phyloP scores from a whole-genome alignment of 2,797 vertebrate species.

The Pterois miles region DNA sequence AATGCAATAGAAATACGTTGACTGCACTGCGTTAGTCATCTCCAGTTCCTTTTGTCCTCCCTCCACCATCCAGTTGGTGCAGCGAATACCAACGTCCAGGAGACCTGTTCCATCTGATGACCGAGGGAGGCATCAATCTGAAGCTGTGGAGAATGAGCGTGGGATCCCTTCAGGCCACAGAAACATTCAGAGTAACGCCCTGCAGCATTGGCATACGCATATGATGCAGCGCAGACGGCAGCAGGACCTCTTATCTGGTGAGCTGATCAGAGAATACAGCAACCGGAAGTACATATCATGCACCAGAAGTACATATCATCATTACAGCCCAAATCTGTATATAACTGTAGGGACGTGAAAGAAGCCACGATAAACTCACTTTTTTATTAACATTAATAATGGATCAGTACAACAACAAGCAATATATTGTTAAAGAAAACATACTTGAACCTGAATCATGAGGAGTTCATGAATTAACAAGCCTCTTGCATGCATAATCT shows the following conservation, averaged over 20 bases:
- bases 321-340: neutral
- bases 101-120: slow-evolving; percentile 23
- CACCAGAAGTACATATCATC: neutral
- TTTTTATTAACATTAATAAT: neutral
- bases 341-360: neutral
- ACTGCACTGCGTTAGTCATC: neutral
- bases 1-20: neutral
- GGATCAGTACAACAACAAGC: neutral
- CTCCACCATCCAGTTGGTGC: slow-evolving; percentile 77
- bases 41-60: neutral
- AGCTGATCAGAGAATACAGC: slow-evolving; percentile 28
- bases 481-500: neutral
- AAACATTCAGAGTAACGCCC: slow-evolving; percentile 80
- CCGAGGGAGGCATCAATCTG: slow-evolving; percentile 11
- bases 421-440: neutral
- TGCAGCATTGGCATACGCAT: slow-evolving; percentile 87
- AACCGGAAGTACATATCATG: neutral
- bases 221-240: slow-evolving; percentile 83
- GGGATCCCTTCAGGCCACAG: slow-evolving; percentile 33
- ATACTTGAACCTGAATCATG: neutral
- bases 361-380: neutral
- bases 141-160: neutral
- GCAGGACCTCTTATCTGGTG: slow-evolving; percentile 86
- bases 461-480: neutral
- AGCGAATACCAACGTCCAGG: slow-evolving; percentile 64